Evolutionary conservation across 2,113 vertebrate species (phyloP), one percentile per base, ranked within the genome.

Genomic region (Nicator chloris): DNA sequence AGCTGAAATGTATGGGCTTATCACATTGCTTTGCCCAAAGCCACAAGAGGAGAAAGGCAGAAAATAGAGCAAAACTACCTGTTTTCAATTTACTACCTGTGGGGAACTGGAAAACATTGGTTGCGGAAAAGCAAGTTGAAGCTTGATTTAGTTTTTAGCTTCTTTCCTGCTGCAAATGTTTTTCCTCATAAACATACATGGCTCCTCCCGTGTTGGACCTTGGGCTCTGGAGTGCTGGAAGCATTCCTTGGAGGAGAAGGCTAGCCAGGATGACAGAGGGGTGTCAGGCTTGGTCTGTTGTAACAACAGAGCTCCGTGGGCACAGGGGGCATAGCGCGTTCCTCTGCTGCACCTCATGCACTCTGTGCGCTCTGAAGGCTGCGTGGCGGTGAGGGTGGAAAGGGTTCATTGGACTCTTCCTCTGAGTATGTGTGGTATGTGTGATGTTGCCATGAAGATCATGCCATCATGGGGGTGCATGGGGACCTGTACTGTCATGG

Each of bases 291-390:
- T 68, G 28, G 15, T 75, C 33, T 88, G 23, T 86, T 83, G 11
- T 39, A 71, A 22, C 1, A 2, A 1, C 54, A 16, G 8, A 66
- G 1, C 30, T 92, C 71, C 57, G 14, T 0, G 3, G 56, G 27
- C 33, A 8, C 5, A 3, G n/a, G 26, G 10, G n/a, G 15, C 11
- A 6, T 0, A 2, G 11, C 7, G 6, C 33, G 76, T 64, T 86
- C 33, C 12, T 57, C 17, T 88, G 59, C 40, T 78, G 37, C 19
- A 15, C 42, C 31, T 70, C 2, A 3, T 31, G 59, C 6, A 1
- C 15, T 66, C 31, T 0, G 0, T 81, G 47, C 26, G 6, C 39
- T 50, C 9, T 49, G 60, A 35, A 40, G 28, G 8, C 59, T 88
- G 8, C 27, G 22, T 68, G 37, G 22, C 47, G 44, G 5, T 61